These are phyloP conservation scores for Cercopithecus mona DNA, from an alignment of 2,113 vertebrate genomes.

Conservation along the genomic window DNA sequence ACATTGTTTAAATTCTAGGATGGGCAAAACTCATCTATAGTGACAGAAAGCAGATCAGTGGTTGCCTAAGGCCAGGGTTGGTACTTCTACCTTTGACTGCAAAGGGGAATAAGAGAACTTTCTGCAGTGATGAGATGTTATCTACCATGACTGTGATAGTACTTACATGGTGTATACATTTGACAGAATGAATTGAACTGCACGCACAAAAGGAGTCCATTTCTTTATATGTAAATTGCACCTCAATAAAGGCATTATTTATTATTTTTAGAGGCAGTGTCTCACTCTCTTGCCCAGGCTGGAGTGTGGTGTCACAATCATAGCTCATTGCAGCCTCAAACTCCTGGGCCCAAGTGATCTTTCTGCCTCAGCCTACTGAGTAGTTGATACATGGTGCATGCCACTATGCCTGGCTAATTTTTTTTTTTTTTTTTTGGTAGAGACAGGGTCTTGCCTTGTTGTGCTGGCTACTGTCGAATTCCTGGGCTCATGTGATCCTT, in stretches of 20 bases:
- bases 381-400: no score
- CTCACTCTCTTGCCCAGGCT: no score
- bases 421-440: no score
- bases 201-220: not conserved
- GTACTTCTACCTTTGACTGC: not conserved
- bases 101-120: not conserved
- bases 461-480: no score
- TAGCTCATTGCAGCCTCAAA: no score
- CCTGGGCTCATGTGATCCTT: no score
- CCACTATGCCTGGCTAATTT: no score
- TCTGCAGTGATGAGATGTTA: not conserved
- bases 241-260: conserved; percentile 1
- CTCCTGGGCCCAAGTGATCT: no score
- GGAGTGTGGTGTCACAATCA: no score
- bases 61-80: not conserved
- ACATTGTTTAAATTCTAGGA: not conserved
- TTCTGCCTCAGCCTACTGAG: no score
- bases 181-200: not conserved
- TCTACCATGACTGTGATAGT: not conserved
- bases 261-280: no score
- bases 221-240: conserved; percentile 33
- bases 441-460: no score
- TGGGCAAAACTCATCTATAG: not conserved
- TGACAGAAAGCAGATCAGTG: not conserved
- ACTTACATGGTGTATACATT: not conserved